Base-by-base conservation (phyloP, 2,113 vertebrate species). In the Zosterops borbonicus region DNA sequence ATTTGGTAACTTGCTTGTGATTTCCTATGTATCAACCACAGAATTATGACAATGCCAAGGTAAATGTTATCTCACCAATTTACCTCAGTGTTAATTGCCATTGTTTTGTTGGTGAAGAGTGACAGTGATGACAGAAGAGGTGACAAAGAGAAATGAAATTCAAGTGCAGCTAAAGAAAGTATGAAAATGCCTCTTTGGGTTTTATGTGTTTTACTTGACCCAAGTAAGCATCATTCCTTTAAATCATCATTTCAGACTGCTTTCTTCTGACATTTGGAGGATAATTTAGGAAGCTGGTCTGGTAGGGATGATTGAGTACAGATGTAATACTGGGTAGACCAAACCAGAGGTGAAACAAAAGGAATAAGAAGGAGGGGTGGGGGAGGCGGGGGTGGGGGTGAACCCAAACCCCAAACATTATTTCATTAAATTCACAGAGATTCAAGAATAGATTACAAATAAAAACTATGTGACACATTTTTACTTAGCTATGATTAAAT, bases 281-380 rank as follows among this genome's bases (percentile, higher is more conserved):
- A 89, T 95, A 95, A 94, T 96, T 97, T 96, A 97, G 41, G 70
- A 87, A 87, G 81, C 59, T 96, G 60, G 24, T 87, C 64, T 93
- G 88, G 18, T 77, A 83, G 92, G 77, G 35, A 87, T 83, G 91
- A 85, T 55, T 93, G 89, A 94, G 79, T 79, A 74, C 76, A 95
- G 78, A 55, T 83, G n/a, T 85, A 94, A 67, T 74, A 97, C 83
- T 84, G 53, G 25, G 47, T 94, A 89, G 46, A 74, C 8, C 17
- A 33, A 91, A 94, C 20, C 58, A 92, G 80, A 94, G 17, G 24
- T 52, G 63, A 93, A 95, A 92, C 46, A 9, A 71, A 95, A 81
- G 59, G 31, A 85, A 94, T 58, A 64, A 39, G 60, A n/a, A 49
- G 10, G 47, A 44, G 28, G 5, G 39, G 4, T 39, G 12, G 39